Evolutionary conservation across 1,140 invertebrate genomes (phyloP).

Genomic region (Lysiphlebus fabarum): DNA sequence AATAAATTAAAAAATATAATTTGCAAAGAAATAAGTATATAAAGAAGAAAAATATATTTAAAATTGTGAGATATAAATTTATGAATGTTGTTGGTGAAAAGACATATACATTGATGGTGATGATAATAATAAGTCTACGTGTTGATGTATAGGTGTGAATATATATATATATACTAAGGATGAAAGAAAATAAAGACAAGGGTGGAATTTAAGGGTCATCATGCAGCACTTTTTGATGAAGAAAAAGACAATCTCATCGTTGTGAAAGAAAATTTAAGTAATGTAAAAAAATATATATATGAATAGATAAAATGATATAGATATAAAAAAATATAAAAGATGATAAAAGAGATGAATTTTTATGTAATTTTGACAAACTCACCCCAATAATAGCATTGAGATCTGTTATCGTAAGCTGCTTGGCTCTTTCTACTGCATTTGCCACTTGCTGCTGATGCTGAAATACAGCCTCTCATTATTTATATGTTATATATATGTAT

Average conservation of each 20-base stretch:
- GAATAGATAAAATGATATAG: not conserved
- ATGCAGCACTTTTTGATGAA: no score
- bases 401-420: conserved; percentile 94
- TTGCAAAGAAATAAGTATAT: not conserved
- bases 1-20: not conserved
- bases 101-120: no score
- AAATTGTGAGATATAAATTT: no score
- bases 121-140: no score
- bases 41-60: no score
- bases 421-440: conserved; percentile 88
- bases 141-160: no score
- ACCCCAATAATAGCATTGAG: conserved; percentile 87
- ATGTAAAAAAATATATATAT: conserved; percentile 30
- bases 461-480: conserved; percentile 55
- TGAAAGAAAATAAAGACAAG: not conserved
- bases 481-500: no score
- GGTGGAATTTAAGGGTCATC: not conserved
- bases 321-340: not conserved
- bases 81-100: no score
- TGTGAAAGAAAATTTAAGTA: not conserved
- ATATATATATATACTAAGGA: not conserved
- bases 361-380: conserved; percentile 50
- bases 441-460: conserved; percentile 91
- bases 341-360: not conserved
- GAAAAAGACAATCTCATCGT: not conserved